Evolutionary conservation across 2,113 vertebrate genomes (phyloP).

Genomic region (Chlorodrepanis virens): DNA sequence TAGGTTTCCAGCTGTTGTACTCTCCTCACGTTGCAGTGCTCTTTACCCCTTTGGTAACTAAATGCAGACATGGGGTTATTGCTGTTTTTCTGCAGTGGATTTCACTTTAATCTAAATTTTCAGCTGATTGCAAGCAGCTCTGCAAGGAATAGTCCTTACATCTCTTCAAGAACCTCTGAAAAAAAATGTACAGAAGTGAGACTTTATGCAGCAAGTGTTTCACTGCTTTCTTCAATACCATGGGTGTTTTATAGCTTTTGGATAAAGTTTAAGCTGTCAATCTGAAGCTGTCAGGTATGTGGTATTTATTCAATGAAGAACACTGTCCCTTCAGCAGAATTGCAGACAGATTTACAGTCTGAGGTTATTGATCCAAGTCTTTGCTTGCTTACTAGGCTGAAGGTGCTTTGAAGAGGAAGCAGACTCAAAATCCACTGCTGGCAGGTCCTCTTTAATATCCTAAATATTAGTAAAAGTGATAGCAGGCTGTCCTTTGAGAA

Average conservation of each 20-base stretch:
- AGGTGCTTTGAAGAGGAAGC: neutral
- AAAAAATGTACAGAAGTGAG: neutral
- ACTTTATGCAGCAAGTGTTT: neutral
- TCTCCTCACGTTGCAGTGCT: neutral
- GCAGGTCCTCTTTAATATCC: neutral
- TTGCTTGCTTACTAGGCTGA: neutral
- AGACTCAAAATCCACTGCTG: neutral
- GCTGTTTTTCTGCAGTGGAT: neutral
- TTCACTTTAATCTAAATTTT: neutral
- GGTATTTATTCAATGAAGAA: neutral
- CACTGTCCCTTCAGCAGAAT: neutral
- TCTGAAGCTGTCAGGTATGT: neutral
- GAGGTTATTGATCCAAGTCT: neutral
- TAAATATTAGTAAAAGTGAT: neutral
- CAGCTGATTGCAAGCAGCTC: neutral
- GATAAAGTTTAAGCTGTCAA: neutral
- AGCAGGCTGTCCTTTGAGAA: neutral
- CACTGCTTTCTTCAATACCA: neutral
- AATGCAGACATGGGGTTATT: neutral
- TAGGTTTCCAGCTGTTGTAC: neutral
- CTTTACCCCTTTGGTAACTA: neutral
- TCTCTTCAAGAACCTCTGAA: neutral
- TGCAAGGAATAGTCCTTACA: neutral
- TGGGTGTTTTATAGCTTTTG: neutral
- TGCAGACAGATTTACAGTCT: neutral